Percentiles rank a stretch among this genome's conserved stretches.
These are phyloP conservation scores for Bombus sibiricus DNA, from an alignment of 1,140 invertebrate species.

Conservation along the genomic window DNA sequence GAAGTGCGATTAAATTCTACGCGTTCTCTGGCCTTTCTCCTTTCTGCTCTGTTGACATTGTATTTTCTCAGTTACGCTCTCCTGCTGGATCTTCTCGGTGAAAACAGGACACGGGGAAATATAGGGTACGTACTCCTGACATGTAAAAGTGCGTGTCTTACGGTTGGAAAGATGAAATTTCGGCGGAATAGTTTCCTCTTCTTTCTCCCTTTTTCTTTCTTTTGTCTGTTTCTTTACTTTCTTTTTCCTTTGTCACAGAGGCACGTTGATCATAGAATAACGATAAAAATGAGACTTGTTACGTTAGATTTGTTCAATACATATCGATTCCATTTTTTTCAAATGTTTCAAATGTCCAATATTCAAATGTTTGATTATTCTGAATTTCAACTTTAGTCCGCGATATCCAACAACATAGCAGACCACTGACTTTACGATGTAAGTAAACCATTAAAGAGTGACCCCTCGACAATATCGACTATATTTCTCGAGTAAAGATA, in stretches of 20 bases:
- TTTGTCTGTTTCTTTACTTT: background rate
- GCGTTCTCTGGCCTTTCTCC: conserved; percentile 15
- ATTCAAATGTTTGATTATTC: too few species aligned
- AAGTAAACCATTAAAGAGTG: too few species aligned
- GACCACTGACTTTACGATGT: too few species aligned
- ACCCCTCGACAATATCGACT: too few species aligned
- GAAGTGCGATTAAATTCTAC: conserved; percentile 60
- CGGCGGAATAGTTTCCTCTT: background rate
- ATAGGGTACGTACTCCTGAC: background rate
- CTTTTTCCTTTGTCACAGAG: background rate
- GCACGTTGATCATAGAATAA: too few species aligned
- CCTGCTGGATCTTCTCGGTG: background rate
- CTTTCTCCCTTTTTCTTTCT: background rate
- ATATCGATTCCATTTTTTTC: too few species aligned
- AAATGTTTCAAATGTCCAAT: too few species aligned
- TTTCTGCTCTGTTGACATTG: conserved; percentile 41
- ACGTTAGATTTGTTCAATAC: too few species aligned
- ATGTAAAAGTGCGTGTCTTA: background rate
- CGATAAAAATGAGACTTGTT: too few species aligned
- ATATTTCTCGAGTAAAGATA: too few species aligned
- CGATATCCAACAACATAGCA: too few species aligned
- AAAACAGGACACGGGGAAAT: conserved; percentile 1
- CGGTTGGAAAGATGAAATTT: background rate
- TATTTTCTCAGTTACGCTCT: conserved; percentile 15
- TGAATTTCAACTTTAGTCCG: too few species aligned